A percentile compares a stretch with the other conserved stretches of the same genome.
phyloP scores from a whole-genome alignment of 2,797 vertebrate species.

The Sebastes alutus region DNA sequence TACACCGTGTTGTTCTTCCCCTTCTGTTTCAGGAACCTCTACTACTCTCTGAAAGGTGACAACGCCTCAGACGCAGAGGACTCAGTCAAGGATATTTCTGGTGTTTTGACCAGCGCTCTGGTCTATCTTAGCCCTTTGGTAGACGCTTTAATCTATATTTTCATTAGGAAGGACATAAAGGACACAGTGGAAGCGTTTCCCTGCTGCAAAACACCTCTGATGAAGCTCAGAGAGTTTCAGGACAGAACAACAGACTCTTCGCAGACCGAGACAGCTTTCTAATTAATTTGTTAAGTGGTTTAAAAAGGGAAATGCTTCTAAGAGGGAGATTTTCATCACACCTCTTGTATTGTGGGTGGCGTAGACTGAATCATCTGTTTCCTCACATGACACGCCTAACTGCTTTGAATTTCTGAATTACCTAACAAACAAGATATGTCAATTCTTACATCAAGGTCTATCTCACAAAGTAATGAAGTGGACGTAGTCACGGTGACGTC shows the following conservation, averaged over 20 bases:
- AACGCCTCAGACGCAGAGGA: not conserved
- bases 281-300: not conserved
- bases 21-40: conserved; percentile 10
- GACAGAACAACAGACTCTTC: not conserved
- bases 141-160: not conserved
- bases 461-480: not conserved
- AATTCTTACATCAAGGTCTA: not conserved
- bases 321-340: not conserved
- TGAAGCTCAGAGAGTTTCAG: not conserved
- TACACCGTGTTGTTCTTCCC: conserved; percentile 16
- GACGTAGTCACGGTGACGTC: no score
- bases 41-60: not conserved
- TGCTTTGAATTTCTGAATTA: not conserved
- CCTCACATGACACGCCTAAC: not conserved
- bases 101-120: conserved; percentile 13
- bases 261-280: not conserved
- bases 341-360: not conserved
- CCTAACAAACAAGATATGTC: not conserved
- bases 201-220: conserved; percentile 12
- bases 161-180: conserved; percentile 15
- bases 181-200: conserved; percentile 21
- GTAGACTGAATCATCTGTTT: not conserved
- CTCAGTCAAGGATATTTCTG: not conserved
- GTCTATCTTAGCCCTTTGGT: conserved; percentile 35
- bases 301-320: not conserved